These are phyloP conservation scores for Pterois miles DNA, from an alignment of 2,797 vertebrate genomes.

Conservation along the genomic window DNA sequence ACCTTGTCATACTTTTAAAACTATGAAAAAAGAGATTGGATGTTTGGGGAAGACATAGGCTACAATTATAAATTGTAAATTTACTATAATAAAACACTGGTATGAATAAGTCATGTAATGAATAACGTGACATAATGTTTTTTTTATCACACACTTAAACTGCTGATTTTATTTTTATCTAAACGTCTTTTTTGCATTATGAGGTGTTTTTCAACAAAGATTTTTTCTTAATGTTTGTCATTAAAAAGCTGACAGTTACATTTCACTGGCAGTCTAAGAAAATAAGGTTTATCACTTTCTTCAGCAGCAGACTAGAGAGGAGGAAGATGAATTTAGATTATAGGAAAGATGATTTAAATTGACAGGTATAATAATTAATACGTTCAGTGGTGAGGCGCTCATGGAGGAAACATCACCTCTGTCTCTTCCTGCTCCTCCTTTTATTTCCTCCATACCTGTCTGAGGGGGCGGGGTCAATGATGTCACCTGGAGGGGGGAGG, in stretches of 20 bases:
- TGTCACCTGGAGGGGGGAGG: slow-evolving; percentile 68
- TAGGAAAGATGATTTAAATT: too few species aligned
- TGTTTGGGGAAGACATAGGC: neutral
- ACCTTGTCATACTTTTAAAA: too few species aligned
- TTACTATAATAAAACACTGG: neutral
- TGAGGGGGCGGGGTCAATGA: slow-evolving; percentile 63
- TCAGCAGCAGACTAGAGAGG: too few species aligned
- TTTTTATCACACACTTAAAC: too few species aligned
- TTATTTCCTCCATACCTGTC: slow-evolving; percentile 67
- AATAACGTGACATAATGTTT: neutral
- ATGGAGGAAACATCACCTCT: neutral
- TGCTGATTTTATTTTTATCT: neutral
- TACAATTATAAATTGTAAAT: neutral
- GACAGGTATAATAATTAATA: too few species aligned
- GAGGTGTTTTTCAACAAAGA: too few species aligned
- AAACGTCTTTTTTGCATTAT: neutral
- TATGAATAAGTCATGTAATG: neutral
- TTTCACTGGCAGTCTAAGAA: too few species aligned
- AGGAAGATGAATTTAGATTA: too few species aligned
- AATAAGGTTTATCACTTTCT: too few species aligned
- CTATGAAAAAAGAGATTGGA: neutral
- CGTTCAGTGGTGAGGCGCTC: too few species aligned
- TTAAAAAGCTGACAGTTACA: too few species aligned
- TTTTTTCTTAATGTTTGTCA: too few species aligned
- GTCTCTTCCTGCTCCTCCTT: neutral